These are phyloP conservation scores for Parus major DNA, from an alignment of 2,113 vertebrate genomes.

Conservation along the genomic window DNA sequence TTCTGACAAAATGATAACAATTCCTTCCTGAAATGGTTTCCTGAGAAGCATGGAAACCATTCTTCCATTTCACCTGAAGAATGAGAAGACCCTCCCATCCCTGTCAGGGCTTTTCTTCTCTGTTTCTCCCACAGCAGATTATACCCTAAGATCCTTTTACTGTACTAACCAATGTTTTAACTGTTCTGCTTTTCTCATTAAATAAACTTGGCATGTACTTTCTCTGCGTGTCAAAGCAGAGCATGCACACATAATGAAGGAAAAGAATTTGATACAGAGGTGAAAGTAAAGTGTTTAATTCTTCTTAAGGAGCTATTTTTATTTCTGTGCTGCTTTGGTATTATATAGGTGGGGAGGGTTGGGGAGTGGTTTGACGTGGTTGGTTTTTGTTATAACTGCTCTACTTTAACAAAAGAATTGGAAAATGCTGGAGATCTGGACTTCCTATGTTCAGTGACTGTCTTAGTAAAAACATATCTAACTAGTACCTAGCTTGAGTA, in stretches of 20 bases:
- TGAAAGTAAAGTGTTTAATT: neutral
- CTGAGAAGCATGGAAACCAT: neutral
- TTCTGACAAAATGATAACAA: slow-evolving; percentile 5
- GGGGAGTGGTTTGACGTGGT: neutral
- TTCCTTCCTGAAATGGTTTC: neutral
- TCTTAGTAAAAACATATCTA: neutral
- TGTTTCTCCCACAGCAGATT: neutral
- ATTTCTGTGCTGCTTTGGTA: neutral
- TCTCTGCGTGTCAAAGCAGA: slow-evolving; percentile 5
- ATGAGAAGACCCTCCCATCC: neutral
- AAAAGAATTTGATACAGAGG: slow-evolving; percentile 2
- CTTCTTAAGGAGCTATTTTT: neutral
- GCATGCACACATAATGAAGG: slow-evolving; percentile 7
- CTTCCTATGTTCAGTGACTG: neutral
- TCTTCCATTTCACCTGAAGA: neutral
- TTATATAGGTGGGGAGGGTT: neutral
- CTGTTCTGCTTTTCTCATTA: slow-evolving; percentile 32
- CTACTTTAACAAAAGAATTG: neutral
- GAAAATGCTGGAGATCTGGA: neutral
- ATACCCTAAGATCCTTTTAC: neutral
- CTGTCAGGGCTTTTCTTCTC: neutral
- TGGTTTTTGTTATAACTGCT: neutral
- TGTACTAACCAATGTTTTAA: neutral
- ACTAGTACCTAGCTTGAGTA: neutral
- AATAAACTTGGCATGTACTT: neutral